Base-by-base conservation (phyloP, 2,888 invertebrate genomes). In the Sycophila texana region DNA sequence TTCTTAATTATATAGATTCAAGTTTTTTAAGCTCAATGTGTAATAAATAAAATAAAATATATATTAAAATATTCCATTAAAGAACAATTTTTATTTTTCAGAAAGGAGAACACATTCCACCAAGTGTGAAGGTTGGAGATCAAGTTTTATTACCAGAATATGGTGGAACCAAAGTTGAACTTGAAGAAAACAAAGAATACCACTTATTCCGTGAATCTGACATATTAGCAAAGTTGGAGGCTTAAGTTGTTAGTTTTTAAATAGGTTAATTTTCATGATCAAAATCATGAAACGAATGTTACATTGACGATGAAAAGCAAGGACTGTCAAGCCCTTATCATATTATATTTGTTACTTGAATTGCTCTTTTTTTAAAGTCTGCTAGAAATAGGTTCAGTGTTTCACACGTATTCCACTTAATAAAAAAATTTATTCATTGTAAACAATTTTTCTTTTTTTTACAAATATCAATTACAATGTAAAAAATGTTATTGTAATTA, bases 121-220 rank as follows among this genome's bases (percentile, higher is more conserved):
- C 96, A 65, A 92, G 94, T 83, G 95, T 99, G 10, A 94, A 96
- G 91, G 95, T 96, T 82, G 99, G 99, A 75, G 99, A 99, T 91
- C 94, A 94, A 87, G 99, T 99, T 13, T 92, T 99, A 75, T 93
- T 99, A 71, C 99, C 99, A 0, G 99, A 99, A 92, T 99, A 97
- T 91, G 99, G 99, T 81, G 99, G 99, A 85, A 99, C 98, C 83
- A 99, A 99, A 92, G 96, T 99, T 66, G 94, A 95, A 85, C 90
- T 99, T 75, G 94, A 94, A 80, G 96, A 96, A 80, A 96, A 97
- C 86, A 95, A 96, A 88, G 99, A 99, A 91, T 97, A 96, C 89
- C 96, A 97, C 86, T 92, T 99, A 84, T 99, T 97, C 94, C 93
- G 97, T 90, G 99, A 99, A 92, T 92, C 96, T 74, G 99, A 99